Evolutionary conservation across 2,113 vertebrate genomes (phyloP).

Genomic region (Ceyx cyanopectus): DNA sequence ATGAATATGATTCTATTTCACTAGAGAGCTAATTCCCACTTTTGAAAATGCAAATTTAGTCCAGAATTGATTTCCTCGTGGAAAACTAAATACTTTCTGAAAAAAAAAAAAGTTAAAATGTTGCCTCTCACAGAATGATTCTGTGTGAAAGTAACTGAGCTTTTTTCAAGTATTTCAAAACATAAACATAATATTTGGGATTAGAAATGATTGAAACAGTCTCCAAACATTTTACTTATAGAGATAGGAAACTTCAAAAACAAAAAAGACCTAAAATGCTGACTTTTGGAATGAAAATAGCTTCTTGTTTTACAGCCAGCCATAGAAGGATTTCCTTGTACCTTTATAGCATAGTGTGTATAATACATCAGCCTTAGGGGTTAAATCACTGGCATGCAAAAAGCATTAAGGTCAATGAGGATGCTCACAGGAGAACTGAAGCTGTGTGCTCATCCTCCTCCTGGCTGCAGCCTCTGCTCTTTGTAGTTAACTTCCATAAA

Average conservation of each 20-base stretch:
- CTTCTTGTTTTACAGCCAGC: neutral
- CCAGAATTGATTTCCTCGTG: neutral
- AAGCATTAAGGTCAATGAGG: neutral
- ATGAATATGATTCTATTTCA: neutral
- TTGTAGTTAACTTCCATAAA: conserved; percentile 3
- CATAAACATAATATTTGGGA: neutral
- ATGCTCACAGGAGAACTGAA: neutral
- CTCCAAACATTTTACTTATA: neutral
- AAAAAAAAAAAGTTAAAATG: neutral
- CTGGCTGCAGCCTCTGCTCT: neutral
- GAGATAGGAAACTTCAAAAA: neutral
- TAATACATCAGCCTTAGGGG: neutral
- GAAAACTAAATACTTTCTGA: neutral
- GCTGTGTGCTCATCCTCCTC: neutral
- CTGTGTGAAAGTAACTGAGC: neutral
- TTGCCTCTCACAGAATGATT: neutral
- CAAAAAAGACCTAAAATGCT: neutral
- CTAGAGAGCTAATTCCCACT: neutral
- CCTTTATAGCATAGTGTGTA: neutral
- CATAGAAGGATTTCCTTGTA: neutral
- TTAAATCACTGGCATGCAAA: neutral
- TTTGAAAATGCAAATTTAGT: neutral
- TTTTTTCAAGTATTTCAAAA: neutral
- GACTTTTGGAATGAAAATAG: neutral
- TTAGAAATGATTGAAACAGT: neutral